Evolutionary conservation across 2,888 invertebrate genomes (phyloP).

Genomic region (Incurvaria masculella): DNA sequence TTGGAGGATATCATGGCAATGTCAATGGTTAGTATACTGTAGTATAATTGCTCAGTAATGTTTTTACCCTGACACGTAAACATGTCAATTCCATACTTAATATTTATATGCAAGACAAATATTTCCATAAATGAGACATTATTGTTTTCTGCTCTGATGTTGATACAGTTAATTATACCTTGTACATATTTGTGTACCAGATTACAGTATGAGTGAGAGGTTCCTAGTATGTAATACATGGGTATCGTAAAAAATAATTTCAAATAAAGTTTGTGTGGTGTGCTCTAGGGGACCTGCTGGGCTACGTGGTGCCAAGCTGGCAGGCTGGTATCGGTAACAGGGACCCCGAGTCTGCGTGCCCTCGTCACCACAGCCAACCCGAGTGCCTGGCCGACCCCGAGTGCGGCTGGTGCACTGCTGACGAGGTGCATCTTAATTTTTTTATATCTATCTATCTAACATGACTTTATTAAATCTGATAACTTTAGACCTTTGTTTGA

Average conservation of each 20-base stretch:
- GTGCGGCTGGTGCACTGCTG: conserved; percentile 91
- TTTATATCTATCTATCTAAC: too few species aligned
- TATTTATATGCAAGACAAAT: too few species aligned
- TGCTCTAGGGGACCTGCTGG: conserved; percentile 74
- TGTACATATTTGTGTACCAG: too few species aligned
- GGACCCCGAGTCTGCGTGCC: conserved; percentile 76
- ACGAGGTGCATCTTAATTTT: conserved; percentile 51
- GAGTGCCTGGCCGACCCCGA: conserved; percentile 89
- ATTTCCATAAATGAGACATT: too few species aligned
- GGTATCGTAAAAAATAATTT: too few species aligned
- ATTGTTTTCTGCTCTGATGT: too few species aligned
- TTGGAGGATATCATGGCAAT: conserved; percentile 91
- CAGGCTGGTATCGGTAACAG: conserved; percentile 67
- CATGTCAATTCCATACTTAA: too few species aligned
- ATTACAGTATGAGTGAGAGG: too few species aligned
- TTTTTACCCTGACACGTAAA: neutral
- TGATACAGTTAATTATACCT: too few species aligned
- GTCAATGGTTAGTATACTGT: conserved; percentile 64
- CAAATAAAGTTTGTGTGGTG: too few species aligned
- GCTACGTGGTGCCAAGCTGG: conserved; percentile 83
- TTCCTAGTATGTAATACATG: too few species aligned
- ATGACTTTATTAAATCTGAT: conserved; percentile 1
- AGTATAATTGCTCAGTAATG: too few species aligned
- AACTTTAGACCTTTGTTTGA: neutral
- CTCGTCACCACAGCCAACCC: conserved; percentile 68